Base-by-base conservation (phyloP, 1,140 invertebrate species). In the Drosophila sucinea region DNA sequence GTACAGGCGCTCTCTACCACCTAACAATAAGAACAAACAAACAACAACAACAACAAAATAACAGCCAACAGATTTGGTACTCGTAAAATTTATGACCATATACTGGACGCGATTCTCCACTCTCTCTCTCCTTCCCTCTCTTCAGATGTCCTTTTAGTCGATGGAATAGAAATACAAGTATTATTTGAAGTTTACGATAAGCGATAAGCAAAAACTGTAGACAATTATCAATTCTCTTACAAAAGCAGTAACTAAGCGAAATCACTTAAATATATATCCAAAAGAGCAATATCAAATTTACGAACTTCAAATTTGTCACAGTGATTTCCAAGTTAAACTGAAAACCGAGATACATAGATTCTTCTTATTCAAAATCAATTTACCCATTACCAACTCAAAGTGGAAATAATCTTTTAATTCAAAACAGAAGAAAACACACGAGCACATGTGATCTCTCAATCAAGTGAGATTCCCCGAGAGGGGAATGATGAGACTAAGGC, bases 31-130 rank as follows among this genome's bases (percentile, higher is more conserved):
- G 23, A 51, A 27, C 25, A 51, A 51, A 51, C 23, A 23, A 51
- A 51, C 10, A 51, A 51, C 23, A 47, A 47, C 23, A 30, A 60
- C 38, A 27, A 54, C 40, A 70, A 60, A 10, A 40, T 32, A 44
- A 64, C 60, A 60, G 5, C 44, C 35, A 70, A 57, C 58, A 33
- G 23, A 47, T 38, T 56, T 4, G 51, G 27, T 58, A 65, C 58
- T 63, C 72, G 58, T 76, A 79, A 85, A 85, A 87, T 86, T 86
- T 86, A 87, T 81, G 75, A 63, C 83, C 79, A 79, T 82, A 77
- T 68, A 75, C 75, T 81, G 82, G 82, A 86, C 79, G 82, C 57
- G 66, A 57, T 33, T 57, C 33, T 10, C 4, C 17, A 17, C 41
- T n/a, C n/a, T 17, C 41, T 4, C 44, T 6, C 1, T 23, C 25